phyloP scores from a whole-genome alignment of 1,140 invertebrate genomes.

The Thalassaphorura encarpata region DNA sequence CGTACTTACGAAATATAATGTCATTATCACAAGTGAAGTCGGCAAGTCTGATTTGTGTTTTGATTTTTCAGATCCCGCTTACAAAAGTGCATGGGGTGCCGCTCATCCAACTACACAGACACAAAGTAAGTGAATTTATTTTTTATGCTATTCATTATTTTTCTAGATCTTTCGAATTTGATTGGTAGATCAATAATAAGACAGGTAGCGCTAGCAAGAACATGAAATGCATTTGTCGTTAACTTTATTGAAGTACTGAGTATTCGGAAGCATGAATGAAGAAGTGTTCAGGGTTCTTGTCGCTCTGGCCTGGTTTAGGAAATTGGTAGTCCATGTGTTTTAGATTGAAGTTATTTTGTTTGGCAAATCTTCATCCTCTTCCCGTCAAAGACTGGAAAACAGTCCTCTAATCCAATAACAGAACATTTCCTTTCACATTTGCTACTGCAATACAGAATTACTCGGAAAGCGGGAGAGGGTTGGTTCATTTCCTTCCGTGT shows the following conservation, averaged over 20 bases:
- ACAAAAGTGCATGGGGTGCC: conserved; percentile 54
- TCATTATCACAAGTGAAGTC: too few species aligned
- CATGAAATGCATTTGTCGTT: too few species aligned
- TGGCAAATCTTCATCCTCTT: too few species aligned
- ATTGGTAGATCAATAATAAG: conserved; percentile 11
- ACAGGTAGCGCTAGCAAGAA: too few species aligned
- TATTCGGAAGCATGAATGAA: too few species aligned
- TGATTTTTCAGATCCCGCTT: conserved; percentile 48
- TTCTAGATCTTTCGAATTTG: conserved; percentile 10
- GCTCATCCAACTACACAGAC: conserved; percentile 47
- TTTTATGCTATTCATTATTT: conserved; percentile 17
- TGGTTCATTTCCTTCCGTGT: conserved; percentile 27
- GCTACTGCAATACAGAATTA: neutral
- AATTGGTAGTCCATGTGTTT: too few species aligned
- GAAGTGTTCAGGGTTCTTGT: too few species aligned
- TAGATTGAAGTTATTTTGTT: too few species aligned
- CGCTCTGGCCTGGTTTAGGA: too few species aligned
- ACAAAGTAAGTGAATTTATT: conserved; percentile 39
- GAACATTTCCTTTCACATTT: conserved; percentile 20
- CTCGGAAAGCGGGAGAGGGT: conserved; percentile 8
- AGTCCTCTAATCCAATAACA: too few species aligned
- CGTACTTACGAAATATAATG: neutral
- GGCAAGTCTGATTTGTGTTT: conserved; percentile 23
- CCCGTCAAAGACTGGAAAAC: too few species aligned
- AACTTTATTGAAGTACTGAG: too few species aligned